Percentiles rank a stretch among this genome's conserved stretches.
phyloP scores from a whole-genome alignment of 2,888 invertebrate genomes.

The Drosophila aldrichi region DNA sequence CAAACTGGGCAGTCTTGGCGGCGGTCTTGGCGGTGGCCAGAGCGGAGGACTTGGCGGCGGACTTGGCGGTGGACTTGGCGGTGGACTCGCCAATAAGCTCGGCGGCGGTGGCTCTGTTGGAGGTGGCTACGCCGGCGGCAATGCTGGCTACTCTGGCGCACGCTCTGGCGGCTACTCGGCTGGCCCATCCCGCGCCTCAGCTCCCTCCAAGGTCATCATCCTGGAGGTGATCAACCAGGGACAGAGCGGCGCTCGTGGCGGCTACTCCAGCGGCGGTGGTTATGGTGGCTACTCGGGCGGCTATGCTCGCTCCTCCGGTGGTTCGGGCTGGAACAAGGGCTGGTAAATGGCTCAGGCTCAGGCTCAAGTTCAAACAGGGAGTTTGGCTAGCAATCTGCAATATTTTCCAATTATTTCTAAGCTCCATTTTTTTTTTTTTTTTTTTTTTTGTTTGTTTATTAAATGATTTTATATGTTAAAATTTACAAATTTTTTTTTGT shows the following conservation, averaged over 20 bases:
- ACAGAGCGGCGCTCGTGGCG: slow-evolving; percentile 9
- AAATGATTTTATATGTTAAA: neutral
- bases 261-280: slow-evolving; percentile 7
- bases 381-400: slow-evolving; percentile 40
- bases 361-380: slow-evolving; percentile 54
- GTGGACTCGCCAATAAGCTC: slow-evolving; percentile 38
- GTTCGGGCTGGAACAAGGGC: slow-evolving; percentile 60
- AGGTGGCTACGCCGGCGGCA: slow-evolving; percentile 49
- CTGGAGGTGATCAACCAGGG: slow-evolving; percentile 44
- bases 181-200: slow-evolving; percentile 35
- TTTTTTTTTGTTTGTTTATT: slow-evolving; percentile 29
- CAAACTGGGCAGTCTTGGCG: slow-evolving; percentile 60
- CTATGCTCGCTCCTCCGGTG: slow-evolving; percentile 14
- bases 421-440: slow-evolving; percentile 18
- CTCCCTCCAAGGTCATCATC: slow-evolving; percentile 22
- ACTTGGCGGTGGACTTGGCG: slow-evolving; percentile 48
- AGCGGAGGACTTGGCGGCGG: slow-evolving; percentile 35
- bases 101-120: slow-evolving; percentile 33
- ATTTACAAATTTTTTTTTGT: slow-evolving; percentile 18
- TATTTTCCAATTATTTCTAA: slow-evolving; percentile 42
- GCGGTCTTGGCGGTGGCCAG: slow-evolving; percentile 30
- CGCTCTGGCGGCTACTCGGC: slow-evolving; percentile 48
- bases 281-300: slow-evolving; percentile 18
- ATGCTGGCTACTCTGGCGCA: slow-evolving; percentile 33
- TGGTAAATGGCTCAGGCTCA: slow-evolving; percentile 58